Evolutionary conservation across 2,888 invertebrate species (phyloP).

Genomic region (Galerucella calmariensis): DNA sequence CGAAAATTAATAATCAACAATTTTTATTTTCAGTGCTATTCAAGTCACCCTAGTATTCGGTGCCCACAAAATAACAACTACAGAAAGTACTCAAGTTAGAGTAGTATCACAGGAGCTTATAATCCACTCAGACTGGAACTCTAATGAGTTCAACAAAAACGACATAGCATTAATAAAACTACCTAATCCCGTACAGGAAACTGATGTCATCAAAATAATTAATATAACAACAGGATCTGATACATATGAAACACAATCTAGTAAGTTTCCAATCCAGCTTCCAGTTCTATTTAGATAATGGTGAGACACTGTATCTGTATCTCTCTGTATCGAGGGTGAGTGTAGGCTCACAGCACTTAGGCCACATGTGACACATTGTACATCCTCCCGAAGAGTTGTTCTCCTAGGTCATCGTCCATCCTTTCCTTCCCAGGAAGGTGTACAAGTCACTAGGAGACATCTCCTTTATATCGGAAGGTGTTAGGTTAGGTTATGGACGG

Average conservation of each 20-base stretch:
- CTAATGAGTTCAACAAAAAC: slow-evolving; percentile 59
- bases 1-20: no score
- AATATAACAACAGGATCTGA: slow-evolving; percentile 38
- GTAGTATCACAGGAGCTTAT: slow-evolving; percentile 52
- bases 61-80: slow-evolving; percentile 54
- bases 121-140: slow-evolving; percentile 62
- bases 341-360: no score
- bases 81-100: slow-evolving; percentile 54
- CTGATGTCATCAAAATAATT: slow-evolving; percentile 39
- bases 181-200: slow-evolving; percentile 39
- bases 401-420: no score
- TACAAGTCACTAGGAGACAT: no score
- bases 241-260: slow-evolving; percentile 34
- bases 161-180: slow-evolving; percentile 62
- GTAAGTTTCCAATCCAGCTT: slow-evolving; percentile 14
- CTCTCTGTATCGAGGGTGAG: no score
- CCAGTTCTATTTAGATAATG: no score
- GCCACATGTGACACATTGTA: no score
- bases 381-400: no score
- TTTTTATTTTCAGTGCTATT: slow-evolving; percentile 26
- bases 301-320: no score
- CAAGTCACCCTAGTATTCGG: slow-evolving; percentile 46
- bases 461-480: no score
- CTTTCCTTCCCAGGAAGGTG: no score
- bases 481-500: no score